Conservation (phyloP, 2,888 invertebrate species). For the Epiblema foenella region DNA sequence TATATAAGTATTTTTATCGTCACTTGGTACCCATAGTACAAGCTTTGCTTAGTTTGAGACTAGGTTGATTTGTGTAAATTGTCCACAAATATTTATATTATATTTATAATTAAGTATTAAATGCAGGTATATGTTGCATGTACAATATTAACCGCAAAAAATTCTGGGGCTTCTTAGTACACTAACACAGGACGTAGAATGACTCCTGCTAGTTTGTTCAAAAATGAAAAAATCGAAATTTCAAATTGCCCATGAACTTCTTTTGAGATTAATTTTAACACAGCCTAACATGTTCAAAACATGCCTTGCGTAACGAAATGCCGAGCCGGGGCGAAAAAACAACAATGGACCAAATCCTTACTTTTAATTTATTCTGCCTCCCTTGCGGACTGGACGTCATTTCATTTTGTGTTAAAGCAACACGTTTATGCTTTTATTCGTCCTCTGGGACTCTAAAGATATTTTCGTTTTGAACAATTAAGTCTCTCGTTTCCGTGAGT, state of each 20-base stretch:
- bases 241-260: constrained; percentile 7
- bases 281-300: constrained; percentile 56
- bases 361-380: constrained; percentile 76
- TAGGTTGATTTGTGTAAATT: too few species aligned
- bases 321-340: constrained; percentile 59
- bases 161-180: too few species aligned
- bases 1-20: too few species aligned
- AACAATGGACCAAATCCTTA: constrained; percentile 70
- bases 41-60: too few species aligned
- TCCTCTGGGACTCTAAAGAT: constrained; percentile 56
- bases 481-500: constrained; percentile 60
- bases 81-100: too few species aligned
- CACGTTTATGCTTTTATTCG: constrained; percentile 76
- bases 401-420: constrained; percentile 71
- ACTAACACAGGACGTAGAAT: neutral
- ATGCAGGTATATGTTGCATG: too few species aligned
- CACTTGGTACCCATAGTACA: too few species aligned
- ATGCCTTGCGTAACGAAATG: constrained; percentile 63
- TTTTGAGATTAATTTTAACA: constrained; percentile 49
- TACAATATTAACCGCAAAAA: too few species aligned
- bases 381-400: constrained; percentile 68
- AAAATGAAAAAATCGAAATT: neutral
- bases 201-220: neutral
- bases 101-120: too few species aligned
- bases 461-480: constrained; percentile 60